Evolutionary conservation across 2,888 invertebrate genomes (phyloP).

Genomic region (Aricia artaxerxes): DNA sequence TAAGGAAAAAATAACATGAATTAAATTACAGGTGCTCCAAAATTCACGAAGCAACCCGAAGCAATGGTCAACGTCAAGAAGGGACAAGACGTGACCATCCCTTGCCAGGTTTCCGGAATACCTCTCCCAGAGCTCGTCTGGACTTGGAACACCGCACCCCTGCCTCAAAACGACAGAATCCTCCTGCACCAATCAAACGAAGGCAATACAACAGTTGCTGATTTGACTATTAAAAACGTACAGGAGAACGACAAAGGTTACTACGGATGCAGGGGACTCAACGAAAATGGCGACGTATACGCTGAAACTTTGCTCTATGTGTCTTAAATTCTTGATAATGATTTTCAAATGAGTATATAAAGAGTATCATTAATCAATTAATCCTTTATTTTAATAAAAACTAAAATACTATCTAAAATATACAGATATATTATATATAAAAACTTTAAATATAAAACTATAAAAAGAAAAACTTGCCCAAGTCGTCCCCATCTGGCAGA

Average conservation of each 20-base stretch:
- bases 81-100: slow-evolving; percentile 55
- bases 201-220: slow-evolving; percentile 44
- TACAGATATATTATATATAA: no score
- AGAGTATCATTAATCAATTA: no score
- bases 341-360: not conserved
- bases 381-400: no score
- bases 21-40: slow-evolving; percentile 53
- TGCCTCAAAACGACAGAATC: slow-evolving; percentile 45
- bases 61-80: slow-evolving; percentile 46
- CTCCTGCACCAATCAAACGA: slow-evolving; percentile 35
- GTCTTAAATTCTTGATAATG: slow-evolving; percentile 30
- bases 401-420: no score
- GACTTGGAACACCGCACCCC: slow-evolving; percentile 55
- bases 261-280: slow-evolving; percentile 61
- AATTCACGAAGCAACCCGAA: slow-evolving; percentile 49
- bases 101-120: slow-evolving; percentile 54
- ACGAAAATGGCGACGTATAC: slow-evolving; percentile 55
- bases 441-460: no score
- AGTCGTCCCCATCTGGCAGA: no score
- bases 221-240: slow-evolving; percentile 54
- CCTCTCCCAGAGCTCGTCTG: slow-evolving; percentile 53
- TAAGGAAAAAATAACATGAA: not conserved
- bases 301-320: slow-evolving; percentile 49
- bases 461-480: no score
- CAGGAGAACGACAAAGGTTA: slow-evolving; percentile 58